A percentile compares a stretch with the other conserved stretches of the same genome.
phyloP scores from a whole-genome alignment of 1,140 invertebrate genomes.

The Pomacea maculata region DNA sequence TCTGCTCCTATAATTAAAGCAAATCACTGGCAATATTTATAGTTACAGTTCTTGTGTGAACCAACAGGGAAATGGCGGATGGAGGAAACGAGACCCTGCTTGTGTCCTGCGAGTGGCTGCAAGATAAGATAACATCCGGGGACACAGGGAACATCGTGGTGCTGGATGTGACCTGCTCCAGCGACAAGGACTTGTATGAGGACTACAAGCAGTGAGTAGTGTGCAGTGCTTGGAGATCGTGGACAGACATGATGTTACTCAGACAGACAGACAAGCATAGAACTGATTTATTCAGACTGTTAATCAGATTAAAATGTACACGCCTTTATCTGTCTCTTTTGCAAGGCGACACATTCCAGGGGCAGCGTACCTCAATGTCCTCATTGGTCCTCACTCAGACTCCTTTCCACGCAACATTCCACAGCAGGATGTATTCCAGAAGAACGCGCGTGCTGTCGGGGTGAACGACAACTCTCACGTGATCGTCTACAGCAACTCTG shows the following conservation, averaged over 20 bases:
- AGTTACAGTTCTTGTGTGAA: too few relatives aligned
- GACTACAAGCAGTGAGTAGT: constrained; percentile 30
- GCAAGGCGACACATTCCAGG: constrained; percentile 46
- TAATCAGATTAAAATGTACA: too few relatives aligned
- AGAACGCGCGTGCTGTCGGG: constrained; percentile 32
- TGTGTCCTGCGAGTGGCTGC: constrained; percentile 32
- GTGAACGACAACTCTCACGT: constrained; percentile 36
- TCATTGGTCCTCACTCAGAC: constrained; percentile 33
- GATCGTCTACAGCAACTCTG: constrained; percentile 42
- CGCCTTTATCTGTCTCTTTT: background rate
- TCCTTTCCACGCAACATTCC: constrained; percentile 46
- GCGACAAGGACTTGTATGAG: constrained; percentile 23
- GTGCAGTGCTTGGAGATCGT: too few relatives aligned
- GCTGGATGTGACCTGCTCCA: constrained; percentile 39
- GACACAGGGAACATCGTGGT: constrained; percentile 20
- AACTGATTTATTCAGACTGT: too few relatives aligned
- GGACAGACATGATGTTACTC: background rate
- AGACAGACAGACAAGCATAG: background rate
- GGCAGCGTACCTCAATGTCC: constrained; percentile 39
- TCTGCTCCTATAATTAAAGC: too few relatives aligned
- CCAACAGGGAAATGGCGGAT: too few relatives aligned
- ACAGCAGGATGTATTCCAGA: constrained; percentile 36
- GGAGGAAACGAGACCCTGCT: constrained; percentile 1
- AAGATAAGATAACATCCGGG: constrained; percentile 20
- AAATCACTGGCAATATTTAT: too few relatives aligned